Evolutionary conservation across 2,113 vertebrate genomes (phyloP), one percentile per base, ranked within the genome.

Genomic region (Isichthys henryi): DNA sequence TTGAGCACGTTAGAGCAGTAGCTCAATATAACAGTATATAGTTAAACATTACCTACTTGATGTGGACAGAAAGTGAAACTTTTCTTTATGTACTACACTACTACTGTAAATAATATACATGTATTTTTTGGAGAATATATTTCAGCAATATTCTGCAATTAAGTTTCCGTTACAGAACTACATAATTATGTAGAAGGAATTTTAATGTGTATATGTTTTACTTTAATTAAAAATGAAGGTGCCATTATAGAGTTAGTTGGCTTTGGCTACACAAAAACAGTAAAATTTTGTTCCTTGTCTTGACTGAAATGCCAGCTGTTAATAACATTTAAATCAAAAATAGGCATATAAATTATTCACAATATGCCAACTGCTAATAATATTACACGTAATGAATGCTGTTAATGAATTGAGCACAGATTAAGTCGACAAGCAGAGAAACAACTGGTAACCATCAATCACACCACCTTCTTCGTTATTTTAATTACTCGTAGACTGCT

Each of bases 401-500:
- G 35, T 43, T 80, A 17, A 43, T 35, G 31, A 80, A 43, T 43
- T 80, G 35, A 43, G 74, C 74, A 80, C 39, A 43, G 17, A 80
- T 80, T 80, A 80, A 80, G 35, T 80, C 35, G 11, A 80, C 35
- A 80, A 80, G 74, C 15, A 80, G 35, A 80, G 15, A 6, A 80
- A 43, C 74, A 80, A 80, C 74, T 43, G 74, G 35, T 80, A 17
- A 80, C 74, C 13, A 43, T 35, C 74, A 80, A n/a, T 19, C 19
- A 80, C 74, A 80, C 74, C 74, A 80, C 74, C 74, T 80, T 80
- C 74, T 80, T 80, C 74, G 31, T 80, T 80, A 80, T 80, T 80
- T 80, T 80, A 80, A 80, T 80, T 39, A 80, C 74, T 80, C 35
- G 5, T 80, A 19, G 31, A 80, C 35, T 17, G 74, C 74, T 80